A percentile compares a stretch with the other conserved stretches of the same genome.
phyloP scores from a whole-genome alignment of 2,888 invertebrate genomes.

The Slavum lentiscoides region DNA sequence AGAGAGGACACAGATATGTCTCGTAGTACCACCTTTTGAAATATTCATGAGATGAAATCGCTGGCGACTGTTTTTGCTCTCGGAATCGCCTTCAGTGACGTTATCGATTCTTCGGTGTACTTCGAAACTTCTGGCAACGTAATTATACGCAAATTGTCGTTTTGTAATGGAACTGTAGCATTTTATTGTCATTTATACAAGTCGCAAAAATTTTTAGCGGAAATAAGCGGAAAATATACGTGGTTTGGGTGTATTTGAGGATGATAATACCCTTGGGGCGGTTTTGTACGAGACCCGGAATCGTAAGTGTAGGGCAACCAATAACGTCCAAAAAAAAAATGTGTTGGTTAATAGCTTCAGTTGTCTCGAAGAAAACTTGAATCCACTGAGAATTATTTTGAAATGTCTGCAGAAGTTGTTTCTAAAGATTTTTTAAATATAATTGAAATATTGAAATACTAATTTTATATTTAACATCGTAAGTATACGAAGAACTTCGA shows the following conservation, averaged over 20 bases:
- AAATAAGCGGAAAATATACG: slow-evolving; percentile 15
- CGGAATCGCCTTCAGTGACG: background rate
- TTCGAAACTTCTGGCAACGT: slow-evolving; percentile 1
- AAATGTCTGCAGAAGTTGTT: too few species aligned
- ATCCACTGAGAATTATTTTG: background rate
- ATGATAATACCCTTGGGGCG: slow-evolving; percentile 21
- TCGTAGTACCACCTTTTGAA: slow-evolving; percentile 22
- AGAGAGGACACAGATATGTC: background rate
- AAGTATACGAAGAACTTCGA: too few species aligned
- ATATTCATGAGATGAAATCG: slow-evolving; percentile 45
- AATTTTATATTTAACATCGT: too few species aligned
- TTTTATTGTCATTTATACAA: slow-evolving; percentile 16
- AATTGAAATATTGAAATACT: too few species aligned
- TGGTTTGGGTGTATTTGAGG: slow-evolving; percentile 10
- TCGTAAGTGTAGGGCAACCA: background rate
- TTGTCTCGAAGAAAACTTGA: background rate
- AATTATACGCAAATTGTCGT: slow-evolving; percentile 31
- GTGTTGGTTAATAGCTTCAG: background rate
- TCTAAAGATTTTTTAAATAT: too few species aligned
- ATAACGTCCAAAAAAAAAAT: slow-evolving; percentile 6
- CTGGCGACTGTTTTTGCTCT: slow-evolving; percentile 14
- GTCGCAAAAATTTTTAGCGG: slow-evolving; percentile 19
- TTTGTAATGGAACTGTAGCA: slow-evolving; percentile 26
- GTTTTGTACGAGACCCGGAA: slow-evolving; percentile 26
- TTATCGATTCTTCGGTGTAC: slow-evolving; percentile 29